Evolutionary conservation across 2,888 invertebrate species (phyloP).

Genomic region (Atherix ibis): DNA sequence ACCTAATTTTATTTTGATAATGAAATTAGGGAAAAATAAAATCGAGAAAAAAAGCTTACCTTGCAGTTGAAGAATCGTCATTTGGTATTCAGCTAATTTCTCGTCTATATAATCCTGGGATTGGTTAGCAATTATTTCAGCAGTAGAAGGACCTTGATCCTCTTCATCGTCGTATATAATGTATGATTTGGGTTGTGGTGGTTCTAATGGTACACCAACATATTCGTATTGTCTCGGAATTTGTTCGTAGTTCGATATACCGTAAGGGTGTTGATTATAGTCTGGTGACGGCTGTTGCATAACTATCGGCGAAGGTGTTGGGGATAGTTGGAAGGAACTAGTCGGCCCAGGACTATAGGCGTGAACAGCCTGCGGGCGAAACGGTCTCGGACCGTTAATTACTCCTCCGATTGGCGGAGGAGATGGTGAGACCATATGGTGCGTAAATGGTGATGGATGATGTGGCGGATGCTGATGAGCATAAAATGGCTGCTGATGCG

Average conservation of each 20-base stretch:
- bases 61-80: conserved; percentile 78
- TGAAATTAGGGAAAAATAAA: too few relatives aligned
- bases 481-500: conserved; percentile 33
- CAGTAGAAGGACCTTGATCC: conserved; percentile 69
- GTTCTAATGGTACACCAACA: conserved; percentile 63
- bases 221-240: conserved; percentile 43
- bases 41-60: too few relatives aligned
- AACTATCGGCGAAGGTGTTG: conserved; percentile 41
- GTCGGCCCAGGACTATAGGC: conserved; percentile 21
- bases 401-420: conserved; percentile 14
- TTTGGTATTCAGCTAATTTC: conserved; percentile 83
- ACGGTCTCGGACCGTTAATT: conserved; percentile 30
- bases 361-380: conserved; percentile 32
- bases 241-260: conserved; percentile 32
- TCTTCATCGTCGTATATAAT: conserved; percentile 48
- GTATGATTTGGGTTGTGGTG: conserved; percentile 46
- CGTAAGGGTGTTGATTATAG: conserved; percentile 42
- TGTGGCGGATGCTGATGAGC: conserved; percentile 30
- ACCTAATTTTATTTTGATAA: too few relatives aligned
- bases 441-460: conserved; percentile 23
- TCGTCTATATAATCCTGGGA: conserved; percentile 91
- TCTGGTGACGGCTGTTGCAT: conserved; percentile 43
- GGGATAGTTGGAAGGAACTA: conserved; percentile 34
- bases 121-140: conserved; percentile 84
- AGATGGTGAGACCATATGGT: conserved; percentile 18